Percentiles rank a stretch among this genome's conserved stretches.
Evolutionary conservation across 1,140 invertebrate genomes (phyloP).

Genomic region (Megalopta genalis): DNA sequence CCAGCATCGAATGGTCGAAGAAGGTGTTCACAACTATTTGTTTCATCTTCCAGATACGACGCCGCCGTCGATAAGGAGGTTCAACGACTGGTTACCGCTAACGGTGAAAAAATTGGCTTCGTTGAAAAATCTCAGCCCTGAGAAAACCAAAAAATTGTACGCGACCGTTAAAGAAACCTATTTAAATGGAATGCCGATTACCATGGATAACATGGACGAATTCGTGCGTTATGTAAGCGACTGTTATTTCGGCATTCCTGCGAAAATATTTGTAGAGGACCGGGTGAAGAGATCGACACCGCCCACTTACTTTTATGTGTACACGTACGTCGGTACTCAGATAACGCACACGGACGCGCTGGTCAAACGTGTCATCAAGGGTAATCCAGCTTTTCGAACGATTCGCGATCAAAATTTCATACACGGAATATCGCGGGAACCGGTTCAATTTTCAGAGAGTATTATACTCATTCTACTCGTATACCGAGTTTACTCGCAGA

Average conservation of each 20-base stretch:
- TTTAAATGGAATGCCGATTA: slow-evolving; percentile 68
- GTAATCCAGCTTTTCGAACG: not conserved
- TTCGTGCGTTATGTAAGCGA: slow-evolving; percentile 77
- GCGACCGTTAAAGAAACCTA: slow-evolving; percentile 55
- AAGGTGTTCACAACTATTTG: too few species aligned
- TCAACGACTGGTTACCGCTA: slow-evolving; percentile 10
- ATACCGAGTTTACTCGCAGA: too few species aligned
- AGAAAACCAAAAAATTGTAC: not conserved
- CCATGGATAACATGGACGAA: slow-evolving; percentile 55
- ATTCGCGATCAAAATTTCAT: too few species aligned
- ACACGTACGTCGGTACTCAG: slow-evolving; percentile 70
- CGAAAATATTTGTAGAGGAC: slow-evolving; percentile 69
- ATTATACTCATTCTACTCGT: too few species aligned
- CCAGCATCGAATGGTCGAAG: too few species aligned
- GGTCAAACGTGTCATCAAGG: not conserved
- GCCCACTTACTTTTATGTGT: slow-evolving; percentile 79
- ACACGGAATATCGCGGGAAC: too few species aligned
- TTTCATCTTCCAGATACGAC: not conserved
- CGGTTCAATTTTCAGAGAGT: too few species aligned
- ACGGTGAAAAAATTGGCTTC: not conserved
- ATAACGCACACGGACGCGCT: slow-evolving; percentile 44
- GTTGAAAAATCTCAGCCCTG: slow-evolving; percentile 29
- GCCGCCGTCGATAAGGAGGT: not conserved
- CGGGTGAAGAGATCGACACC: slow-evolving; percentile 66
- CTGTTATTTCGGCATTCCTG: slow-evolving; percentile 74